Evolutionary conservation across 2,113 vertebrate species (phyloP).

Genomic region (Cichladusa arquata): DNA sequence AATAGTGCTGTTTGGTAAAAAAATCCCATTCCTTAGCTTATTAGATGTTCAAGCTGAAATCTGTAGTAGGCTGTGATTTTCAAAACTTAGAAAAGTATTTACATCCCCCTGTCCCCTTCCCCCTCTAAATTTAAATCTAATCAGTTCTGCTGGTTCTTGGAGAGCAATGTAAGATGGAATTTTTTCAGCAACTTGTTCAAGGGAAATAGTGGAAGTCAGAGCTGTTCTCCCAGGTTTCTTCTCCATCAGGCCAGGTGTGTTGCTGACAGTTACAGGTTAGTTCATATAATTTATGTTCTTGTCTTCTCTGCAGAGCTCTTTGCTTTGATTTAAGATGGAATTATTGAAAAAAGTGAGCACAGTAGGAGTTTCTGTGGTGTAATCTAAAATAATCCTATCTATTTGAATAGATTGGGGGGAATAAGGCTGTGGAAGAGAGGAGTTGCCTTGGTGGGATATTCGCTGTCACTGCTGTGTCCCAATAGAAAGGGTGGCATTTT

Average conservation of each 20-base stretch:
- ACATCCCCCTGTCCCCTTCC: accelerated
- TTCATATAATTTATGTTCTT: accelerated
- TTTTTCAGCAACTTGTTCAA: not conserved
- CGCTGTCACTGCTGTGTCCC: not conserved
- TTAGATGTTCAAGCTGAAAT: not conserved
- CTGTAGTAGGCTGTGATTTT: not conserved
- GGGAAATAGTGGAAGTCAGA: not conserved
- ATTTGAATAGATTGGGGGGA: not conserved
- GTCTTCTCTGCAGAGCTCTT: not conserved
- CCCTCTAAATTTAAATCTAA: not conserved
- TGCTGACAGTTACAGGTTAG: not conserved
- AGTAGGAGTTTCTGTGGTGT: not conserved
- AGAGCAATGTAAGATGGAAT: not conserved
- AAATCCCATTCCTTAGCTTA: not conserved
- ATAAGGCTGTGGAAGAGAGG: not conserved
- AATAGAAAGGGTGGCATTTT: not conserved
- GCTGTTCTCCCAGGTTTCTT: not conserved
- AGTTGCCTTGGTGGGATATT: accelerated
- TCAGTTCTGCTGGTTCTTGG: not conserved
- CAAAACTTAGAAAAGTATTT: not conserved
- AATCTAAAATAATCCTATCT: not conserved
- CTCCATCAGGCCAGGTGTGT: not conserved
- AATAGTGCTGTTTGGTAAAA: not conserved
- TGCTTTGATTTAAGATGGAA: not conserved
- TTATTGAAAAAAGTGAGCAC: not conserved